Evolutionary conservation across 1,140 invertebrate genomes (phyloP).

Genomic region (Phenacoccus solenopsis): DNA sequence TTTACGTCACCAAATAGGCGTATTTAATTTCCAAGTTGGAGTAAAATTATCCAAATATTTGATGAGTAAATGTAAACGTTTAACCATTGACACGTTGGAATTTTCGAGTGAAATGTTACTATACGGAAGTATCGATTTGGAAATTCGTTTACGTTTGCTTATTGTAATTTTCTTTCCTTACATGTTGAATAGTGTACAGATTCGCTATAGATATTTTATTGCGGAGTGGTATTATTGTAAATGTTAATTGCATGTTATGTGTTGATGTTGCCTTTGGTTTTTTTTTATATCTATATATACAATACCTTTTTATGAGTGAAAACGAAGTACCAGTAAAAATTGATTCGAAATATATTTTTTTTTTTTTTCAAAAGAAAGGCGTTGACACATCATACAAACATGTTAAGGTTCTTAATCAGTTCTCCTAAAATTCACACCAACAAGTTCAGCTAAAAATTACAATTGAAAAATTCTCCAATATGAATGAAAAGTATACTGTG

Average conservation of each 20-base stretch:
- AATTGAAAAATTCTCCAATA: neutral
- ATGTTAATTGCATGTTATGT: conserved; percentile 14
- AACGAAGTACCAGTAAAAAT: too few relatives aligned
- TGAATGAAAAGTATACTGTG: neutral
- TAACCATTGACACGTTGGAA: too few relatives aligned
- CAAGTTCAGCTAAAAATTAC: neutral
- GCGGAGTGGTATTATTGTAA: conserved; percentile 15
- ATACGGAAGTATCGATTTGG: too few relatives aligned
- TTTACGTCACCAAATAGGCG: too few relatives aligned
- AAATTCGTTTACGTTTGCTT: neutral
- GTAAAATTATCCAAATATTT: too few relatives aligned
- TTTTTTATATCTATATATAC: conserved; percentile 11
- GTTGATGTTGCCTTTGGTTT: conserved; percentile 11
- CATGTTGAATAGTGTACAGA: conserved; percentile 11
- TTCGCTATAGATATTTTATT: conserved; percentile 12
- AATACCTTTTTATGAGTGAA: too few relatives aligned
- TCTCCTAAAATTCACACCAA: neutral
- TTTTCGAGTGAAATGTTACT: too few relatives aligned
- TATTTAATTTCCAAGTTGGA: too few relatives aligned
- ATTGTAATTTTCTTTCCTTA: neutral
- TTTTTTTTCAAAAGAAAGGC: conserved; percentile 13
- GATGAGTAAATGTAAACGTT: too few relatives aligned
- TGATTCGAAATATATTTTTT: too few relatives aligned
- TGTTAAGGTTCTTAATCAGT: neutral
- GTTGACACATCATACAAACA: conserved; percentile 11